phyloP scores from a whole-genome alignment of 1,140 invertebrate genomes.

The Drosophila gunungcola region DNA sequence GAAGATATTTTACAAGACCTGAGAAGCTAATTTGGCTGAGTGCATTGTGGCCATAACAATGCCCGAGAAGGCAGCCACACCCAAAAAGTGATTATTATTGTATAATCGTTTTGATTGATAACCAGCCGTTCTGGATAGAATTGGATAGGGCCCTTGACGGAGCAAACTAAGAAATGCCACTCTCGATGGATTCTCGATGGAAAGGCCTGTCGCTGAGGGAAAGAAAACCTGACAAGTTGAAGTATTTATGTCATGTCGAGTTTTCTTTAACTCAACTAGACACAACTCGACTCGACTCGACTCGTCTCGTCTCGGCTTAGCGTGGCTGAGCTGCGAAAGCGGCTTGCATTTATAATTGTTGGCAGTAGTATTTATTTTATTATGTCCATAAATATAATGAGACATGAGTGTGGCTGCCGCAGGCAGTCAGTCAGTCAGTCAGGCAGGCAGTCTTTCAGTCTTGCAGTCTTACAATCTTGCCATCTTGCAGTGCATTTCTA shows the following conservation, averaged over 20 bases:
- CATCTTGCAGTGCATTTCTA: constrained; percentile 39
- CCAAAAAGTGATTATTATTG: constrained; percentile 49
- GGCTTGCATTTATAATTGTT: constrained; percentile 82
- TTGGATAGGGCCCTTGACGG: constrained; percentile 18
- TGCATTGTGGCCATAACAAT: constrained; percentile 21
- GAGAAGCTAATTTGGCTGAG: constrained; percentile 13
- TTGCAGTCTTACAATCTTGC: neutral
- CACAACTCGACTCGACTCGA: neutral
- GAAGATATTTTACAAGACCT: constrained; percentile 2
- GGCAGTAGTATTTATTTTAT: constrained; percentile 80
- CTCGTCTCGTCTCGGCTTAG: constrained; percentile 29
- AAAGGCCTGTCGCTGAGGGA: constrained; percentile 14
- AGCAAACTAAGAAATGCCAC: constrained; percentile 13
- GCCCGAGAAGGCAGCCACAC: constrained; percentile 34
- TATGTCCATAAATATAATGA: constrained; percentile 84
- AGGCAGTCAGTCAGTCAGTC: neutral
- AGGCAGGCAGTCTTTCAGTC: neutral
- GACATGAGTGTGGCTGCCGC: constrained; percentile 58
- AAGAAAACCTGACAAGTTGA: constrained; percentile 51
- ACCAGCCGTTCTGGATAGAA: constrained; percentile 30
- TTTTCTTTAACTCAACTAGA: constrained; percentile 45
- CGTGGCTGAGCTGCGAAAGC: constrained; percentile 67
- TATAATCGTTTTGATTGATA: constrained; percentile 73
- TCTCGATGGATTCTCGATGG: constrained; percentile 3
- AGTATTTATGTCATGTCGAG: constrained; percentile 79